Percentiles rank a stretch among this genome's conserved stretches.
phyloP scores from a whole-genome alignment of 2,888 invertebrate species.

The Pseudoips prasinana region DNA sequence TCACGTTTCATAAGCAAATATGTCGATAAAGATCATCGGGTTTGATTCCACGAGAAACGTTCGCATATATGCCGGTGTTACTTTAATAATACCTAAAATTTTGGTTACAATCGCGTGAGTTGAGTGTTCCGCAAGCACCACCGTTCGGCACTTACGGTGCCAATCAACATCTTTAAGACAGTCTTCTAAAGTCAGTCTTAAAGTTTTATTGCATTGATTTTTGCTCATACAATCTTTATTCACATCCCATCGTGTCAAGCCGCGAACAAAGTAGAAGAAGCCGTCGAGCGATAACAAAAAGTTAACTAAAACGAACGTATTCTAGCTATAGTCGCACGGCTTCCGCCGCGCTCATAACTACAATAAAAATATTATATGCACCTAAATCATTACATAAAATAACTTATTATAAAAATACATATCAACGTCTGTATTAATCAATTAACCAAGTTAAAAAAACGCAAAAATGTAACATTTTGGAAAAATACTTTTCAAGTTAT shows the following conservation, averaged over 20 bases:
- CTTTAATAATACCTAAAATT: constrained; percentile 49
- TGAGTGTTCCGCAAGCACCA: constrained; percentile 27
- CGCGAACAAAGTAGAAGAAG: constrained; percentile 50
- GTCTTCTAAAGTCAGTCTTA: constrained; percentile 81
- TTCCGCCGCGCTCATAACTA: constrained; percentile 31
- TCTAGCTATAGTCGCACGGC: constrained; percentile 20
- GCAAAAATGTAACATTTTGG: constrained; percentile 71
- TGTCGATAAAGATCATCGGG: constrained; percentile 30
- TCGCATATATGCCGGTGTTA: constrained; percentile 25
- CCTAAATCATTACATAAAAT: constrained; percentile 63
- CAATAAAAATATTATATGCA: constrained; percentile 48
- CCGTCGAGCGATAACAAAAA: constrained; percentile 45
- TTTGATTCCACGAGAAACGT: constrained; percentile 23
- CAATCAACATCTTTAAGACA: constrained; percentile 69
- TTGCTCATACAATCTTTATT: constrained; percentile 55
- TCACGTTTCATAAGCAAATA: constrained; percentile 38
- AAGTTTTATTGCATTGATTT: constrained; percentile 79
- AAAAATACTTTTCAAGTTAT: constrained; percentile 78
- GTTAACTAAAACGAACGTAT: constrained; percentile 27
- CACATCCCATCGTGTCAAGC: constrained; percentile 46
- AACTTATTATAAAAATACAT: constrained; percentile 64
- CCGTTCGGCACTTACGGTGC: constrained; percentile 19
- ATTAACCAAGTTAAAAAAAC: constrained; percentile 70
- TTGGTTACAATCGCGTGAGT: constrained; percentile 46
- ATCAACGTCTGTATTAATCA: constrained; percentile 56